Evolutionary conservation across 2,888 invertebrate species (phyloP).

Genomic region (Pristionchus japonicus): DNA sequence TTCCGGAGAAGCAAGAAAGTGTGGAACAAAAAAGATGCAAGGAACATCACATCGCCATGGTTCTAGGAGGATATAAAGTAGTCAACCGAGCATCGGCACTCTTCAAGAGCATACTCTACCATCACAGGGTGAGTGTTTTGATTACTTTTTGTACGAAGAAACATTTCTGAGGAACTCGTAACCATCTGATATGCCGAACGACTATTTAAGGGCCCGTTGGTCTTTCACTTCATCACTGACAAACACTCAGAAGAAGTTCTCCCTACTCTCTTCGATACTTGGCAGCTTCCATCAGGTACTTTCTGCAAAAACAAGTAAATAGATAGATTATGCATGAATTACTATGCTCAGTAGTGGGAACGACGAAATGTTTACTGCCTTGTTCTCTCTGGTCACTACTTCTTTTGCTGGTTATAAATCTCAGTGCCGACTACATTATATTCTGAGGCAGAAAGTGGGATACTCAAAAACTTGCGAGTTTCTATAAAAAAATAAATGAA

Average conservation of each 20-base stretch:
- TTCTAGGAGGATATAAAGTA: conserved; percentile 33
- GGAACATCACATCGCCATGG: conserved; percentile 42
- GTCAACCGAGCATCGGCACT: conserved; percentile 3
- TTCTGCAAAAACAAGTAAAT: no score
- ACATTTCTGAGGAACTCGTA: not conserved
- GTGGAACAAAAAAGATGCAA: not conserved
- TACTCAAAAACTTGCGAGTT: not conserved
- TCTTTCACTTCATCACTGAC: conserved; percentile 55
- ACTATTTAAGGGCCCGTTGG: conserved; percentile 45
- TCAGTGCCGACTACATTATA: no score
- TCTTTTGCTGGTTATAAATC: not conserved
- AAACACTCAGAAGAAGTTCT: conserved; percentile 42
- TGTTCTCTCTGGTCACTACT: conserved; percentile 16
- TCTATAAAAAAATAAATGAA: not conserved
- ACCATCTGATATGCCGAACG: not conserved
- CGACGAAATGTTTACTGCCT: not conserved
- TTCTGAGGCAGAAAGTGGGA: not conserved
- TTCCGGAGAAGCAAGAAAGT: not conserved
- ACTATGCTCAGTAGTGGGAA: not conserved
- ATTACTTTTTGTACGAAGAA: no score
- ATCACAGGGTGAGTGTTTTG: conserved; percentile 10
- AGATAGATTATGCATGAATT: not conserved
- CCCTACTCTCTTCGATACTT: conserved; percentile 27
- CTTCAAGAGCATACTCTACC: conserved; percentile 43
- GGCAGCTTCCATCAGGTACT: conserved; percentile 28